A percentile compares a stretch with the other conserved stretches of the same genome.
Evolutionary conservation across 2,888 invertebrate genomes (phyloP).

Genomic region (Eremobia ochroleuca): DNA sequence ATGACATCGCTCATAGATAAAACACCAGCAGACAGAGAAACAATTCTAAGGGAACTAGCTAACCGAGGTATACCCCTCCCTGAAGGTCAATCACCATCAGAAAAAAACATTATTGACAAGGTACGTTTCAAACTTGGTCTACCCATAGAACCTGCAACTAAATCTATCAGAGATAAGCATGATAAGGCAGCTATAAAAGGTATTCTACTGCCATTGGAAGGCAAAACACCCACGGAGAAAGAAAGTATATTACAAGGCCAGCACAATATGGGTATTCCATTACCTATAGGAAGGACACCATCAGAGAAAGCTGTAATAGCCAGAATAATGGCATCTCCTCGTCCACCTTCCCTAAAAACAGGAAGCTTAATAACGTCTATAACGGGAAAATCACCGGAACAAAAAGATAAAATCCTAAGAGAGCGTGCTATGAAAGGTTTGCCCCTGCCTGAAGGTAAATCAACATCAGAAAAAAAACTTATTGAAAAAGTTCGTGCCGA

Average conservation of each 20-base stretch:
- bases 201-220: constrained; percentile 45
- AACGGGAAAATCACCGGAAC: constrained; percentile 59
- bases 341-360: background rate
- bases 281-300: constrained; percentile 67
- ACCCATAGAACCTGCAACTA: constrained; percentile 56
- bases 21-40: constrained; percentile 12
- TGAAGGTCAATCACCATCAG: constrained; percentile 57
- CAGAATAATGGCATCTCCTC: constrained; percentile 10
- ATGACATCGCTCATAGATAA: background rate
- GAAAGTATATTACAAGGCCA: constrained; percentile 47
- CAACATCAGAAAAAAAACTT: constrained; percentile 65
- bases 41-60: background rate
- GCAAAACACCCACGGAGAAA: constrained; percentile 64
- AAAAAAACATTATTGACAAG: constrained; percentile 60
- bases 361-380: constrained; percentile 57
- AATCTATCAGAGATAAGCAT: constrained; percentile 38
- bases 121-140: constrained; percentile 58
- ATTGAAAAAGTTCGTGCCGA: constrained; percentile 53
- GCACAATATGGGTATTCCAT: constrained; percentile 52
- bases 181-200: constrained; percentile 61
- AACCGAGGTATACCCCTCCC: background rate
- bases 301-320: constrained; percentile 67
- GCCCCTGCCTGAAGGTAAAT: constrained; percentile 32
- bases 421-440: constrained; percentile 32
- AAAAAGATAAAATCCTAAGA: constrained; percentile 10